Conservation (phyloP, 2,888 invertebrate species). For the Erebia ligea region DNA sequence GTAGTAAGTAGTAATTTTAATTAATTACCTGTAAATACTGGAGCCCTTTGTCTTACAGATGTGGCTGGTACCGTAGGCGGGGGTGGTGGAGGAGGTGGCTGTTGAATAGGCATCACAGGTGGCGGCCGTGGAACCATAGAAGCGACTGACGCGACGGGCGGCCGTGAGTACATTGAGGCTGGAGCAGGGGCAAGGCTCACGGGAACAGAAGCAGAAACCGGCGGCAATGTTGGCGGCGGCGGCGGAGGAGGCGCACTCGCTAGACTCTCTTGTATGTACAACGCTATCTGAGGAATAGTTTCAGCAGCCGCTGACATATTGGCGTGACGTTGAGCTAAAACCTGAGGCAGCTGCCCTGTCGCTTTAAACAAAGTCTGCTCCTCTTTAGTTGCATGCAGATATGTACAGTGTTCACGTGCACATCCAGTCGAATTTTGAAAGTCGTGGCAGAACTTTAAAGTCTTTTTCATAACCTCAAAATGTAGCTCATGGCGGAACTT, state of each 20-base stretch:
- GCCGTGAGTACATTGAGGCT: slow-evolving; percentile 3
- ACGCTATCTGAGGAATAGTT: slow-evolving; percentile 49
- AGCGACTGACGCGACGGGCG: slow-evolving; percentile 20
- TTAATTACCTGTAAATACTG: slow-evolving; percentile 49
- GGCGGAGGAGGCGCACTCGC: slow-evolving; percentile 48
- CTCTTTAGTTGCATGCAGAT: slow-evolving; percentile 63
- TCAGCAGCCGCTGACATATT: slow-evolving; percentile 50
- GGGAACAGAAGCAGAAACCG: slow-evolving; percentile 41
- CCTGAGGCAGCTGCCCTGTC: slow-evolving; percentile 60
- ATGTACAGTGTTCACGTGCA: slow-evolving; percentile 61
- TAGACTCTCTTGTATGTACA: slow-evolving; percentile 47
- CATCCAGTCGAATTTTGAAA: slow-evolving; percentile 69
- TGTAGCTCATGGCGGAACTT: slow-evolving; percentile 63
- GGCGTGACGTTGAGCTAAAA: slow-evolving; percentile 60
- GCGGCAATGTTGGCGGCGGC: slow-evolving; percentile 50
- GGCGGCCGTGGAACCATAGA: slow-evolving; percentile 43
- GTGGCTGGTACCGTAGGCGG: slow-evolving; percentile 36
- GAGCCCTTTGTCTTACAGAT: slow-evolving; percentile 26
- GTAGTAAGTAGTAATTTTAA: neutral
- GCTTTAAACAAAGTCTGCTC: slow-evolving; percentile 62
- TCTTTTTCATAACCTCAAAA: slow-evolving; percentile 63
- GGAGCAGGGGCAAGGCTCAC: neutral
- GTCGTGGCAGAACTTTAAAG: slow-evolving; percentile 70
- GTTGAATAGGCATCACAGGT: slow-evolving; percentile 47
- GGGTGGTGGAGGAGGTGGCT: slow-evolving; percentile 44